These are phyloP conservation scores for Schizaphis graminum DNA, from an alignment of 2,888 invertebrate species.

Conservation along the genomic window DNA sequence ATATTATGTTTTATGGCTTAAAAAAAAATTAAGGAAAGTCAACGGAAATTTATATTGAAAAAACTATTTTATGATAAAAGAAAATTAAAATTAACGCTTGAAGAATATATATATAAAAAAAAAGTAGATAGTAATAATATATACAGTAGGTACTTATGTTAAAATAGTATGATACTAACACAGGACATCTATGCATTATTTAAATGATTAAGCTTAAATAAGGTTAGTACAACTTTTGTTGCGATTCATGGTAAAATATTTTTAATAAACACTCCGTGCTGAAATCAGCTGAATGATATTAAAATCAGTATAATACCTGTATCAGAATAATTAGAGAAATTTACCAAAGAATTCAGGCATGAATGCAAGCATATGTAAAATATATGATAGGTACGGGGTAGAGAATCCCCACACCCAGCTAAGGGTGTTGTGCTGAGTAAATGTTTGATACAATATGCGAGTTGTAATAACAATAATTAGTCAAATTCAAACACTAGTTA, in stretches of 20 bases:
- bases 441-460: neutral
- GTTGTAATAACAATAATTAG: neutral
- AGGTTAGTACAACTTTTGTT: too few relatives aligned
- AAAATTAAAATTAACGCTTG: neutral
- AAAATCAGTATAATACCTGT: too few relatives aligned
- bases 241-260: too few relatives aligned
- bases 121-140: too few relatives aligned
- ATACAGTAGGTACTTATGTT: too few relatives aligned
- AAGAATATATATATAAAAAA: too few relatives aligned
- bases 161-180: too few relatives aligned
- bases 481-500: neutral
- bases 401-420: neutral
- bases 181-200: too few relatives aligned
- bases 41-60: neutral
- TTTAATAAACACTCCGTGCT: too few relatives aligned
- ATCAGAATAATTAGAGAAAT: neutral
- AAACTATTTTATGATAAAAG: neutral
- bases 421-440: neutral
- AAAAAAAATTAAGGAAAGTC: neutral
- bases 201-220: too few relatives aligned
- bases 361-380: neutral
- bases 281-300: too few relatives aligned
- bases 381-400: neutral
- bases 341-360: neutral
- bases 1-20: neutral